Base-by-base conservation (phyloP, 2,888 invertebrate genomes). In the Tiliacea citrago region DNA sequence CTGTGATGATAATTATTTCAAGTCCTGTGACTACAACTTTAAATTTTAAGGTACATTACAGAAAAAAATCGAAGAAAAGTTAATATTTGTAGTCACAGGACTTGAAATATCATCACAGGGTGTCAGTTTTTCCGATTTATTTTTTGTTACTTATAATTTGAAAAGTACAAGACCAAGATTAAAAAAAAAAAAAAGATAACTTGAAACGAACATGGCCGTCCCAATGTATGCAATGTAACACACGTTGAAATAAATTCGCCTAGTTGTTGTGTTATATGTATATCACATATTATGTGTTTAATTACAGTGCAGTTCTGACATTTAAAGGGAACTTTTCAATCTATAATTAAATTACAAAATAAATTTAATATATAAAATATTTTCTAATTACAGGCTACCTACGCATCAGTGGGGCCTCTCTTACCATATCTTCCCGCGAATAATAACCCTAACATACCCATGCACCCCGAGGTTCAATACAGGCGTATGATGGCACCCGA, bases 401-500 rank as follows among this genome's bases (percentile, higher is more conserved):
- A 82, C 63, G 39, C 24, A 61, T 0, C 66, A 47, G 2, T 0
- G 21, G 12, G 0, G 1, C 45, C 45, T 35, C 0, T 42, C 0
- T 24, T 70, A 39, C 65, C 81, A 66, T 61, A 49, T 63, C 49
- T 85, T 13, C 82, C 85, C 5, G 1, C 10, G n/a, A 39, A 58
- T 12, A 69, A 47, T n/a, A 77, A 85, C 29, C 85, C 82, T 16
- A 62, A 62, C 47, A 0, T 12, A 67, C 55, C 24, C 6, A 16
- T 53, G 12, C 2, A 45, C 9, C 61, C 61, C 45, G 49, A 78
- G 29, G 3, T 2, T 8, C 7, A 55, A 2, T 29, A 24, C 29
- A 80, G 89, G 68, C 82, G 90, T 16, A 75, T 81, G 70, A 84
- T 89, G 82, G 47, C 21, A 42, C 45, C 62, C 6, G 57, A 4